Conservation (phyloP, 2,888 invertebrate genomes). For the Ormyrus pomaceus region DNA sequence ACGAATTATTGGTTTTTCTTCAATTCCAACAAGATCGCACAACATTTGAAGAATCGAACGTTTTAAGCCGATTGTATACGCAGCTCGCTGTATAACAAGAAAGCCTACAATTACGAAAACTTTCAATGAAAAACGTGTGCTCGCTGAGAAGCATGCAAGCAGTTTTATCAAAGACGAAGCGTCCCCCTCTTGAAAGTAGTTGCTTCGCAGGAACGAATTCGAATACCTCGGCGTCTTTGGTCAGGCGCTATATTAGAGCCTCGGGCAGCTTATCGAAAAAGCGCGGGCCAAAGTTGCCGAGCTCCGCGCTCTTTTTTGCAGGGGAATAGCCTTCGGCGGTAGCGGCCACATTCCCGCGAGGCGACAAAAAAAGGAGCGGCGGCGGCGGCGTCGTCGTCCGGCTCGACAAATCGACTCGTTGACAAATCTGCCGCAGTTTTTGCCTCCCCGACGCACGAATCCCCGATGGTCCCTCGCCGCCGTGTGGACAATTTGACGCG, state of each 20-base stretch:
- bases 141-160: too few relatives aligned
- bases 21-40: too few relatives aligned
- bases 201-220: neutral
- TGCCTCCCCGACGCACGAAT: neutral
- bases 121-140: too few relatives aligned
- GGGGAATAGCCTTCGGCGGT: neutral
- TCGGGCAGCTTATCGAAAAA: constrained; percentile 28
- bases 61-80: too few relatives aligned
- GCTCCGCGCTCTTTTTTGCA: constrained; percentile 20
- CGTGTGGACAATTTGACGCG: neutral
- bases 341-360: constrained; percentile 27
- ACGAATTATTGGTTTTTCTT: too few relatives aligned
- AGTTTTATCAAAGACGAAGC: too few relatives aligned
- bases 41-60: too few relatives aligned
- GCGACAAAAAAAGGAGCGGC: constrained; percentile 10
- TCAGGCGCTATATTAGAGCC: constrained; percentile 29
- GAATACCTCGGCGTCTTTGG: constrained; percentile 19
- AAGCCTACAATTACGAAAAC: too few relatives aligned
- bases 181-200: too few relatives aligned
- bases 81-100: too few relatives aligned
- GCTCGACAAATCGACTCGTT: constrained; percentile 54
- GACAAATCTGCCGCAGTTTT: constrained; percentile 53
- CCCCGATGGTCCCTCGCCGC: too few relatives aligned
- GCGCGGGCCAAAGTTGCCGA: constrained; percentile 40
- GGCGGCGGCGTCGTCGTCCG: neutral